Percentiles rank a stretch among this genome's conserved stretches.
Conservation (phyloP, 2,113 vertebrate genomes). For the Irena cyanogastra region DNA sequence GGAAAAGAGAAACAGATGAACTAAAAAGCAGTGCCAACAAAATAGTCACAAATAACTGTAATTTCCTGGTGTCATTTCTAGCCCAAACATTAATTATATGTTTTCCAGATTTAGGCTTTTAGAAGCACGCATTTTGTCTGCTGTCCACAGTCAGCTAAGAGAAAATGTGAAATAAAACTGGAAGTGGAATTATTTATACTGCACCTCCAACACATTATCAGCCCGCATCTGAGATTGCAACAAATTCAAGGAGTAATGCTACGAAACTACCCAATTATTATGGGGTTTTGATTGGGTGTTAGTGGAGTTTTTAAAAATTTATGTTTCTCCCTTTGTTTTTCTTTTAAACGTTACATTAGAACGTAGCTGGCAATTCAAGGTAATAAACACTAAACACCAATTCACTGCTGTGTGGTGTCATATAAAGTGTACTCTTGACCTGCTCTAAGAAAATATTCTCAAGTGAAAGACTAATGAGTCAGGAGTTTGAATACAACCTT, state of each 20-base stretch:
- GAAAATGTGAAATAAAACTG: not conserved
- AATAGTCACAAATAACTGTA: not conserved
- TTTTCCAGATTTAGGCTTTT: not conserved
- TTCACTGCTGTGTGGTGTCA: not conserved
- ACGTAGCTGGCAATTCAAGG: not conserved
- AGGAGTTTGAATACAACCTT: not conserved
- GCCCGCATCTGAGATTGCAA: not conserved
- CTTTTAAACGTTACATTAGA: not conserved
- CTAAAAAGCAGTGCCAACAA: not conserved
- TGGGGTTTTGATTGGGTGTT: not conserved
- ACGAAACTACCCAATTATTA: not conserved
- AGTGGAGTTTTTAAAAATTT: fast-evolving
- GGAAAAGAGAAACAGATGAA: not conserved
- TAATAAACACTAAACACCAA: not conserved
- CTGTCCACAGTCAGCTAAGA: not conserved
- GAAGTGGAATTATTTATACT: not conserved
- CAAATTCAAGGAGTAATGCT: not conserved
- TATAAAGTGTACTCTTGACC: not conserved
- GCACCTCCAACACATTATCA: not conserved
- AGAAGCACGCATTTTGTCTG: not conserved
- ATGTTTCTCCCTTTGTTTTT: not conserved
- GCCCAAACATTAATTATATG: not conserved
- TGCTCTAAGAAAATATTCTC: not conserved
- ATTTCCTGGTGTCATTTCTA: not conserved
- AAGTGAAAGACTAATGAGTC: not conserved